phyloP scores from a whole-genome alignment of 2,797 vertebrate genomes.

The Rhabdomys pumilio region DNA sequence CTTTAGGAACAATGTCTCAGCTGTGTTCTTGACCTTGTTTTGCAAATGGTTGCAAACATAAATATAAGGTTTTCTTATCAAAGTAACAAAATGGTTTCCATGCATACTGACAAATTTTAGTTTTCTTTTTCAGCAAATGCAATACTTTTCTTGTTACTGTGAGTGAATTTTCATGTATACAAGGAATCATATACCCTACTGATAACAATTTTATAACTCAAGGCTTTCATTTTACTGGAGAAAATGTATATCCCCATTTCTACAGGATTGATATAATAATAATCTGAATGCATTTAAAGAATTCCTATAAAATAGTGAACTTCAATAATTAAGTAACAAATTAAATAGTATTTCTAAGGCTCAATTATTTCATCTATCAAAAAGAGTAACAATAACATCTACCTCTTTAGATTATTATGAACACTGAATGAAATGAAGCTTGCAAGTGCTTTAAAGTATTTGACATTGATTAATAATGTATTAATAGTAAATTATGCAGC shows the following conservation, averaged over 20 bases:
- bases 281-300: constrained; percentile 39
- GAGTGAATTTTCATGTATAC: neutral
- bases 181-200: neutral
- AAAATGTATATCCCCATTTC: neutral
- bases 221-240: neutral
- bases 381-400: constrained; percentile 51
- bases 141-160: neutral
- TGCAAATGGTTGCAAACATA: neutral
- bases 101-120: neutral
- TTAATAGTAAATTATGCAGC: neutral
- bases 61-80: neutral
- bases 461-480: constrained; percentile 61
- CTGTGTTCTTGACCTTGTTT: neutral
- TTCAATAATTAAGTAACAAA: constrained; percentile 50
- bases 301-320: neutral
- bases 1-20: neutral
- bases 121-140: neutral
- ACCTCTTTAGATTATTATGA: constrained; percentile 45
- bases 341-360: constrained; percentile 57
- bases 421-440: constrained; percentile 61
- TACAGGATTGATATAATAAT: neutral
- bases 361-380: constrained; percentile 28
- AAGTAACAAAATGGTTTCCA: neutral
- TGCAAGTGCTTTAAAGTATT: constrained; percentile 29
- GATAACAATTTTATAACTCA: neutral